Percentiles rank a stretch among this genome's conserved stretches.
These are phyloP conservation scores for Eubucco bourcierii DNA, from an alignment of 2,113 vertebrate genomes.

Conservation along the genomic window DNA sequence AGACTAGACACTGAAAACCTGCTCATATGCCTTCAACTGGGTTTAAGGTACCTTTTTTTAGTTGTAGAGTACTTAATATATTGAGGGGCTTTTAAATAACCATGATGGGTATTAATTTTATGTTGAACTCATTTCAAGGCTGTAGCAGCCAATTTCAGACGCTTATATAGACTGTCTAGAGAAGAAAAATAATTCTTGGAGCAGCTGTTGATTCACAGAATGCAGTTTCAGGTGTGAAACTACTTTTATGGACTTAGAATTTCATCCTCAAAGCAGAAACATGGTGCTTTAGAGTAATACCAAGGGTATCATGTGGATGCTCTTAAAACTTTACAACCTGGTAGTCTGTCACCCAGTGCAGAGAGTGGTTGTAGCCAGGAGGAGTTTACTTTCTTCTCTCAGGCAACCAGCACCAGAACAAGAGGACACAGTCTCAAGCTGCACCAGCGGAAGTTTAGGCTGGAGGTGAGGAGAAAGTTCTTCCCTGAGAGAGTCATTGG, in stretches of 20 bases:
- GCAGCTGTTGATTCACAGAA: neutral
- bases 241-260: neutral
- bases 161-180: neutral
- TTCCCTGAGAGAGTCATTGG: no score
- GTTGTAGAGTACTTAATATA: neutral
- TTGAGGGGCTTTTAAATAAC: neutral
- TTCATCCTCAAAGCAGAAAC: neutral
- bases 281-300: neutral
- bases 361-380: no score
- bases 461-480: no score
- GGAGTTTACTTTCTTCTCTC: no score
- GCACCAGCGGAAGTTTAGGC: no score
- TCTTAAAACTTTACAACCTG: neutral
- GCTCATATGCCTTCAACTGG: neutral
- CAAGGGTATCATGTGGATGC: neutral
- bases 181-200: neutral
- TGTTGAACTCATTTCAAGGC: neutral
- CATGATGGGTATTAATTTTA: neutral
- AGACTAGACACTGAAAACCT: slow-evolving; percentile 31
- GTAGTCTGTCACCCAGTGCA: neutral
- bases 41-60: slow-evolving; percentile 33
- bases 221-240: neutral
- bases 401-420: no score
- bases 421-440: no score
- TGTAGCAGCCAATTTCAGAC: neutral